phyloP scores from a whole-genome alignment of 2,888 invertebrate species.

The Alentia gelatinosa region DNA sequence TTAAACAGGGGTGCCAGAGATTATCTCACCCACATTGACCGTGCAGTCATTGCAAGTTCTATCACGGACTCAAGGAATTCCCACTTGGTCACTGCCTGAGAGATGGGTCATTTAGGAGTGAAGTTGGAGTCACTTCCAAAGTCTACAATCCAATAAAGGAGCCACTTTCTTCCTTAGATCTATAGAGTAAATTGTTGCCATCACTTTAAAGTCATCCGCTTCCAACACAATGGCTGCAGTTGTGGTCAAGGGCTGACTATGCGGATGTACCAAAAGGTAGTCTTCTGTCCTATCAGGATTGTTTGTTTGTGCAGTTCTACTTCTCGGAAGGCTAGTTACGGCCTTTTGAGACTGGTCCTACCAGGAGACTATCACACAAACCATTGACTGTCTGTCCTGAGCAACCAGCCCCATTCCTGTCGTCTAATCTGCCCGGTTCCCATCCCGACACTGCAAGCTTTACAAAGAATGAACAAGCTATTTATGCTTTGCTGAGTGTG shows the following conservation, averaged over 20 bases:
- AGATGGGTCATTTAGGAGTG: neutral
- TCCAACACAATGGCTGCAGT: neutral
- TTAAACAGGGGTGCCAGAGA: neutral
- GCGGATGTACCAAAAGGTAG: neutral
- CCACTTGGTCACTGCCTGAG: neutral
- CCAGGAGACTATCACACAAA: neutral
- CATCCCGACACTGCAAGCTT: neutral
- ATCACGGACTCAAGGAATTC: neutral
- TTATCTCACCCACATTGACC: neutral
- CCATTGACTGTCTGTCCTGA: neutral
- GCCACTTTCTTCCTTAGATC: neutral
- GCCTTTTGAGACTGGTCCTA: no score
- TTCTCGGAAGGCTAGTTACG: no score
- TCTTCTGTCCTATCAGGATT: neutral
- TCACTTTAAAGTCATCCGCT: neutral
- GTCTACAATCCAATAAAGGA: neutral
- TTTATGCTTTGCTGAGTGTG: neutral
- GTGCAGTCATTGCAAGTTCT: neutral
- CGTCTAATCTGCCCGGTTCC: neutral
- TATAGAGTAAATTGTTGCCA: neutral
- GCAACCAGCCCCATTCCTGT: neutral
- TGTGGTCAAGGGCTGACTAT: neutral
- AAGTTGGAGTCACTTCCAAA: neutral
- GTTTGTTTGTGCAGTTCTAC: no score
- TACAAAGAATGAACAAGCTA: neutral